Percentiles rank a stretch among this genome's conserved stretches.
Conservation (phyloP, 53 echinoderm and acorn worm species). For the Temnopleurus reevesii region DNA sequence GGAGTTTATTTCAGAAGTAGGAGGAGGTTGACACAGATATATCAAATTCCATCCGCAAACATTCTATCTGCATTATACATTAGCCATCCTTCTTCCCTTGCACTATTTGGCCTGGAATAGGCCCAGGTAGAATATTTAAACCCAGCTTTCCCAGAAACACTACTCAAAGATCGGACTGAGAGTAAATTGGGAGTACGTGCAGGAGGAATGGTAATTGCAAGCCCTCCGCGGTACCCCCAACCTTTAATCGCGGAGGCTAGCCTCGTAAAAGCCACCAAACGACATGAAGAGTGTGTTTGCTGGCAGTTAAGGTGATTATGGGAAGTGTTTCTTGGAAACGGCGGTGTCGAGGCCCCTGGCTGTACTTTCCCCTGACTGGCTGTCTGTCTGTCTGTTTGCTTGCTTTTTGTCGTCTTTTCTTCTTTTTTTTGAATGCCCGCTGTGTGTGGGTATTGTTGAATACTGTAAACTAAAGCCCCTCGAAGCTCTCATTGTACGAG, state of each 20-base stretch:
- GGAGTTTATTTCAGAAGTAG: too few species aligned
- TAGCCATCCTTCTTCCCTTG: neutral
- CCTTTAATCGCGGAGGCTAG: too few species aligned
- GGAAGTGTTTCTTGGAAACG: neutral
- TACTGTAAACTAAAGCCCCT: neutral
- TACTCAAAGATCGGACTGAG: neutral
- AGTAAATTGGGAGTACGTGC: neutral
- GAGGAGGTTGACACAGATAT: neutral
- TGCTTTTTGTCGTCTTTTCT: neutral
- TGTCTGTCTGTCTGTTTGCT: neutral
- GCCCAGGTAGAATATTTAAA: neutral
- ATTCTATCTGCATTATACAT: neutral
- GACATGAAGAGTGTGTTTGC: slow-evolving; percentile 29
- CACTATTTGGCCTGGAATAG: neutral
- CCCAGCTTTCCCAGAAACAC: neutral
- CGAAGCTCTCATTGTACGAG: too few species aligned
- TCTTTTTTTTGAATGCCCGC: neutral
- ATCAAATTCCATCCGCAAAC: neutral
- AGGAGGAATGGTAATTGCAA: neutral
- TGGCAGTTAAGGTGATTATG: neutral
- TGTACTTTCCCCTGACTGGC: neutral
- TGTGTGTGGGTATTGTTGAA: neutral
- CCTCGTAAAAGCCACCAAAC: neutral
- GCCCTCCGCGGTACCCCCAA: neutral
- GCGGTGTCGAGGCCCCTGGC: neutral